A percentile compares a stretch with the other conserved stretches of the same genome.
phyloP scores from a whole-genome alignment of 1,140 invertebrate genomes.

The Neoseiulus cucumeris region DNA sequence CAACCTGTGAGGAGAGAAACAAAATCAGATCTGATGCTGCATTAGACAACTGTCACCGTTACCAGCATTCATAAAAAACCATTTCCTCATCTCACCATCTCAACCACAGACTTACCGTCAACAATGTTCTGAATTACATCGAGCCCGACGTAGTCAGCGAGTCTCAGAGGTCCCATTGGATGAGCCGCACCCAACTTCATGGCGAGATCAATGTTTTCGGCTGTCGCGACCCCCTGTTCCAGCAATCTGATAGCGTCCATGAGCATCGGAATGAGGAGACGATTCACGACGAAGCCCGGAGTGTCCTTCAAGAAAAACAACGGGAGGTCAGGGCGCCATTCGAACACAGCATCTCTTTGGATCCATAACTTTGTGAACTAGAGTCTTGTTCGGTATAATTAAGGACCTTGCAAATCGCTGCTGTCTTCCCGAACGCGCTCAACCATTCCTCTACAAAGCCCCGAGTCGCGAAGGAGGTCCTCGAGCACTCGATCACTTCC shows the following conservation, averaged over 20 bases:
- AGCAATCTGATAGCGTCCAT: slow-evolving; percentile 33
- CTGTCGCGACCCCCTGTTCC: slow-evolving; percentile 33
- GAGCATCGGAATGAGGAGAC: slow-evolving; percentile 35
- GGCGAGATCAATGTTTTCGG: slow-evolving; percentile 32
- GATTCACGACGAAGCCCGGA: slow-evolving; percentile 36
- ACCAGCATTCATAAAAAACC: too few species aligned
- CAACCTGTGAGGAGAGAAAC: too few species aligned
- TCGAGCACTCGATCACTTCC: slow-evolving; percentile 26
- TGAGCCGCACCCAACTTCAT: slow-evolving; percentile 36
- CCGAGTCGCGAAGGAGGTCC: slow-evolving; percentile 32
- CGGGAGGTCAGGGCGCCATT: background rate
- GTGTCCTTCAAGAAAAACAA: slow-evolving; percentile 29
- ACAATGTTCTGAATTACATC: slow-evolving; percentile 38
- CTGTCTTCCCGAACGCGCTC: slow-evolving; percentile 33
- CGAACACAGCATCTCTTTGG: too few species aligned
- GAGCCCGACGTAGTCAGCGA: slow-evolving; percentile 34
- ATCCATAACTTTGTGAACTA: too few species aligned
- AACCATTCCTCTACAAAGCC: slow-evolving; percentile 30
- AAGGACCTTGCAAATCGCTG: slow-evolving; percentile 32
- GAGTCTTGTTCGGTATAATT: too few species aligned
- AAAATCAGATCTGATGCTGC: too few species aligned
- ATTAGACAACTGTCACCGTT: too few species aligned
- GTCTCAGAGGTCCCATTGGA: slow-evolving; percentile 37
- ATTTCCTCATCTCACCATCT: too few species aligned
- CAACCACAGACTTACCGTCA: slow-evolving; percentile 35